Evolutionary conservation across 2,797 vertebrate species (phyloP).

Genomic region (Crotalus adamanteus): DNA sequence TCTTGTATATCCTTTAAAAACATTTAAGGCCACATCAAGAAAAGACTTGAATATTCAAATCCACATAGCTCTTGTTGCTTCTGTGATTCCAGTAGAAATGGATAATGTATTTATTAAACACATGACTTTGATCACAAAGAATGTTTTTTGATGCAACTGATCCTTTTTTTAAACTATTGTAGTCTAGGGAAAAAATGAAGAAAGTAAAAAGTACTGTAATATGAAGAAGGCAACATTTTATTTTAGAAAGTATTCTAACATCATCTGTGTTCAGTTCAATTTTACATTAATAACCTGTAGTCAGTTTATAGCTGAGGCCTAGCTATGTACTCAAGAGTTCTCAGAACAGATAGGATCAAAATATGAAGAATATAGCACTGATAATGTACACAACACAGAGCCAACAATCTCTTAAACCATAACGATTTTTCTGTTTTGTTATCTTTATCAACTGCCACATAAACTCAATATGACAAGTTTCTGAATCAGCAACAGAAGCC

Average conservation of each 20-base stretch:
- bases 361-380: slow-evolving; percentile 34
- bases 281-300: background rate
- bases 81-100: background rate
- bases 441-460: slow-evolving; percentile 6
- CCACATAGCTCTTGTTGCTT: background rate
- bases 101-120: background rate
- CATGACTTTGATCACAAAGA: slow-evolving; percentile 9
- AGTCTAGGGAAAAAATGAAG: background rate
- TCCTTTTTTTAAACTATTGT: background rate
- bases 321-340: slow-evolving; percentile 25
- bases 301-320: background rate
- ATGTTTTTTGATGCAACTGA: slow-evolving; percentile 9
- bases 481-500: slow-evolving; percentile 17
- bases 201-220: background rate
- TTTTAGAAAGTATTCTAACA: background rate
- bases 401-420: slow-evolving; percentile 12
- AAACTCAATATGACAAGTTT: slow-evolving; percentile 35
- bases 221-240: background rate
- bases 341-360: slow-evolving; percentile 35
- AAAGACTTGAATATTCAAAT: background rate
- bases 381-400: slow-evolving; percentile 25
- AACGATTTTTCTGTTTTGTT: slow-evolving; percentile 32
- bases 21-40: background rate
- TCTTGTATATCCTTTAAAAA: background rate
- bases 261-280: background rate